These are phyloP conservation scores for Lepidurus apus DNA, from an alignment of 1,140 invertebrate genomes.

Conservation along the genomic window DNA sequence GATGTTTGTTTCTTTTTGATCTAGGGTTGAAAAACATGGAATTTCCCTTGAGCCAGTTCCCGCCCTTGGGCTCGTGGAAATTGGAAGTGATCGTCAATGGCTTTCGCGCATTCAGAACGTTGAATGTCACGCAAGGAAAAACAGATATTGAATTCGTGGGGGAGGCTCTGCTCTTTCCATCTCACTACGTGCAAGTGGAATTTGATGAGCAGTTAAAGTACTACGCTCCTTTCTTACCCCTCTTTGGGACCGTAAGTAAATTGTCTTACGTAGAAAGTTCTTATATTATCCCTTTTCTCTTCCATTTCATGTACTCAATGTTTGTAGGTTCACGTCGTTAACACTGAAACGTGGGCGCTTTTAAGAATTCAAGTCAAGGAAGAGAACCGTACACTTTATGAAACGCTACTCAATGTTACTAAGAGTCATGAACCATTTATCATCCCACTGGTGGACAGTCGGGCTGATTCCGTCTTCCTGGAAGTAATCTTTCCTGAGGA, in stretches of 20 bases:
- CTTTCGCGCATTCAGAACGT: not conserved
- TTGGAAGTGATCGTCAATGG: constrained; percentile 19
- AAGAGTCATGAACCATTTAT: not conserved
- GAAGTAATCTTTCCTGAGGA: not conserved
- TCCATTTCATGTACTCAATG: not conserved
- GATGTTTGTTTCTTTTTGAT: not conserved
- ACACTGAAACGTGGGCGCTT: constrained; percentile 17
- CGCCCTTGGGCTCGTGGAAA: not conserved
- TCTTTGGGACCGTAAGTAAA: constrained; percentile 13
- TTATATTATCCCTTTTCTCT: not conserved
- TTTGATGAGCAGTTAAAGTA: not conserved
- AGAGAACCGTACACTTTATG: not conserved
- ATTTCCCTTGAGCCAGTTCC: constrained; percentile 11
- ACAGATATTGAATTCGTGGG: not conserved
- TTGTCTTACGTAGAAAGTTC: not conserved
- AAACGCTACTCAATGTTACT: not conserved
- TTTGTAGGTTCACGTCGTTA: not conserved
- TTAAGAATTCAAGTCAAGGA: not conserved
- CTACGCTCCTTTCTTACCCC: not conserved
- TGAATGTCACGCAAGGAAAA: not conserved
- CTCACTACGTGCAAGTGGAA: constrained; percentile 4
- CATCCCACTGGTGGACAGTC: not conserved
- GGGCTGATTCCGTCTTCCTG: not conserved
- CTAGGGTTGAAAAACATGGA: constrained; percentile 4
- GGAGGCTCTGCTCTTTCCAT: constrained; percentile 5